Base-by-base conservation (phyloP, 1,140 invertebrate genomes). In the Pseudomyrmex cubaensis region DNA sequence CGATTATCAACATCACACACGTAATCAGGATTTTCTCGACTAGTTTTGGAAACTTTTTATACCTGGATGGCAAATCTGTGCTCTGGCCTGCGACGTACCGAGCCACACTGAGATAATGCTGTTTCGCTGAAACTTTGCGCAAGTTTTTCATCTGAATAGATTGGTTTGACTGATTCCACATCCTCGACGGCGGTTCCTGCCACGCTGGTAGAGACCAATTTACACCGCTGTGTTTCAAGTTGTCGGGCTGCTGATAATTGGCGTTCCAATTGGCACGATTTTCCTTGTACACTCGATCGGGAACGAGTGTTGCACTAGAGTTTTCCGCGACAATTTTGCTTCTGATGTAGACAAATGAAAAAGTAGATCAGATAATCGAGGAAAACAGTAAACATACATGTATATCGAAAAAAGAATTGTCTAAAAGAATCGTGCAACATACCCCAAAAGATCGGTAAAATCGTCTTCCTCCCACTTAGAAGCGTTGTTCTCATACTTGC, bases 21-120 rank as follows among this genome's bases (percentile, higher is more conserved):
- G 25, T 17, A 12, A 25, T 66, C 61, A 82, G 59, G 61, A 88
- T 69, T 73, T 22, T 66, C n/a, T 80, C 77, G 80, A 89, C 50
- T 70, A 78, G 61, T 70, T 84, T 70, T 78, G 61, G 88, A 63
- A 89, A 86, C 73, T 74, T 86, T 87, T 83, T 90, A 91, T 92
- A 94, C 93, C 92, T 93, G 89, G 90, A 91, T 54, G 92, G 91
- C 76, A 95, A 91, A 90, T 94, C 94, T 63, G 95, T 95, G 83
- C 92, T 95, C 82, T 95, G 95, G 50, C 95, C 97, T 75, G 96
- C 96, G 72, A 97, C 94, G 90, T 97, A 97, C 92, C 97, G 94
- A 66, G 97, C 95, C 88, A 97, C 96, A 59, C 94, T 95, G 56
- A 97, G 89, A 91, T 97, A 97, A 89, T 97, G 96, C 86, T 97